Conservation (phyloP, 2,113 vertebrate genomes). For the Hyla sarda region DNA sequence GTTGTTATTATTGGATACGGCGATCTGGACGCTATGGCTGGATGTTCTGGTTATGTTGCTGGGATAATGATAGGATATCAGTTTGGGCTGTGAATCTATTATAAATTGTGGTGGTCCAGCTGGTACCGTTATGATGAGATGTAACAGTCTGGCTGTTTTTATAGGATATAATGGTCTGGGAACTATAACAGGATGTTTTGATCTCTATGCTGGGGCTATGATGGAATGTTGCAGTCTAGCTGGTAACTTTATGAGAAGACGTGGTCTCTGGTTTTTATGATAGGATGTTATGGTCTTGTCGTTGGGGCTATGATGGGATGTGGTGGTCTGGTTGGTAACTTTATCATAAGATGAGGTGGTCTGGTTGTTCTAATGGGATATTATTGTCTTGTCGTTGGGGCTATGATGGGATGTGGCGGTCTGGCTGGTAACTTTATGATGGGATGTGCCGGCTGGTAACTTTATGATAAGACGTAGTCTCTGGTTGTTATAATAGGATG, state of each 20-base stretch:
- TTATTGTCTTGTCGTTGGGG: background rate
- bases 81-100: background rate
- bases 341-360: background rate
- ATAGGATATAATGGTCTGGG: no score
- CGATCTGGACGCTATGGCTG: no score
- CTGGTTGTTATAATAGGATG: background rate
- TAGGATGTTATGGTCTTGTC: no score
- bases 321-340: background rate
- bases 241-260: no score
- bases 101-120: background rate
- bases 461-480: no score
- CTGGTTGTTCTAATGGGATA: background rate
- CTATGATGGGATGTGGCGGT: background rate
- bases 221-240: no score
- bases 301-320: background rate
- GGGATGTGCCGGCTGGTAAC: background rate
- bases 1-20: background rate
- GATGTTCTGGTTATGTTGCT: background rate
- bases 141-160: background rate
- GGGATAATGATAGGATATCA: background rate
- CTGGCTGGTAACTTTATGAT: background rate
- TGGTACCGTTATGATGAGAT: background rate
- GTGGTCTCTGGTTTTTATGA: no score
- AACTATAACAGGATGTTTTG: no score
- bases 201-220: no score